Base-by-base conservation (phyloP, 1,140 invertebrate genomes). In the Bursaphelenchus mucronatus region DNA sequence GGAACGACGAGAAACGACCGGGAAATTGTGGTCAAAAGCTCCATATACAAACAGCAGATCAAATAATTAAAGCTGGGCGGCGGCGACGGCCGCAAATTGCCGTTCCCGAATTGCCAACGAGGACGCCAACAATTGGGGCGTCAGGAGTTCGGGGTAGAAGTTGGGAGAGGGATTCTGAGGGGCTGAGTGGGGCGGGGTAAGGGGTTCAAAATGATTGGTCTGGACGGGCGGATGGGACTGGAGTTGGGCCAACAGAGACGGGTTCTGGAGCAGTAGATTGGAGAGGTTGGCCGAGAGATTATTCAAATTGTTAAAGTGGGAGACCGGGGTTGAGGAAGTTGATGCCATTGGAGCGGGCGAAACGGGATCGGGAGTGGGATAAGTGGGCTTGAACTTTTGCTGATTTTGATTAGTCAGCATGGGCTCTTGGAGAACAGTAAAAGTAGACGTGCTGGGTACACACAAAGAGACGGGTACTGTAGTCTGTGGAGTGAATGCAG, bases 91-190 rank as follows among this genome's bases (percentile, higher is more conserved):
- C 8, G 64, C 64, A 5, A 66, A 43, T 41, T 66, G 64, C 13
- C 64, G 65, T 41, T 66, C 64, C 10, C 64, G 66, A 2, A 69
- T 40, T 8, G 64, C 64, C 64, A 66, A 57, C 65, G 64, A 69
- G 5, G 19, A 62, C 5, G 57, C 57, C 57, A 68, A 17, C n/a
- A 54, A 9, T 5, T 66, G 50, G 21, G 65, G 13, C 10, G 15
- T 43, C 11, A 15, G 21, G 30, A 68, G 41, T 41, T 68, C 50
- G 19, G 17, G 15, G 13, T 51, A 63, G 46, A 63, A 10, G 13
- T 13, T 15, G 9, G 11, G 21, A 17, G n/a, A 30, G 21, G n/a
- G 54, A 43, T 13, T 11, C 58, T 13, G 13, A 13, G 55, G n/a
- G 11, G 41, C 39, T 13, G 64, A 46, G 8, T 64, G 17, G 15